Percentiles rank a stretch among this genome's conserved stretches.
Conservation (phyloP, 2,888 invertebrate species). For the Euspilapteryx auroguttella region DNA sequence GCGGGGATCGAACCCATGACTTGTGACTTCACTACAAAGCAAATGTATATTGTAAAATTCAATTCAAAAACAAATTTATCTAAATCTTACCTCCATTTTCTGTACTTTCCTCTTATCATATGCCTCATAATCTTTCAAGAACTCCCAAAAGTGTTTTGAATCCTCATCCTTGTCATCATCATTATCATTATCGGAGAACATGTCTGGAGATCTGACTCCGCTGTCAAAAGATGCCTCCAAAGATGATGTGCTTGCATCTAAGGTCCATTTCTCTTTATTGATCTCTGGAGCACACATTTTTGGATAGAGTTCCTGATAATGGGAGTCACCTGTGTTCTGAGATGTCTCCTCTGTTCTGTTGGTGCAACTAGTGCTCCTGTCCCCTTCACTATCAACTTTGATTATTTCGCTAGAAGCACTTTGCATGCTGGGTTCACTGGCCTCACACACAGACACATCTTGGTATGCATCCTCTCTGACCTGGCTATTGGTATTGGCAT, state of each 20-base stretch:
- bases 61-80: not conserved
- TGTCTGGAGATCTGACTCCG: conserved; percentile 63
- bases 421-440: too few species aligned
- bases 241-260: conserved; percentile 42
- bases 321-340: conserved; percentile 33
- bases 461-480: too few species aligned
- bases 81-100: conserved; percentile 32
- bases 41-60: not conserved
- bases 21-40: too few species aligned
- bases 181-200: conserved; percentile 66
- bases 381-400: not conserved
- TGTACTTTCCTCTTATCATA: conserved; percentile 36
- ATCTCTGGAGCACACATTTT: conserved; percentile 21
- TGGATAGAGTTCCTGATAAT: conserved; percentile 23
- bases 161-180: conserved; percentile 15
- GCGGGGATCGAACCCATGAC: too few species aligned
- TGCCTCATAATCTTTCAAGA: conserved; percentile 35
- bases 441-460: too few species aligned
- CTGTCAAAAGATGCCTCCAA: conserved; percentile 49
- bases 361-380: conserved; percentile 10
- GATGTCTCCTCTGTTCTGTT: conserved; percentile 20
- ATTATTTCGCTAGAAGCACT: not conserved
- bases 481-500: conserved; percentile 7
- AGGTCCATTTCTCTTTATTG: conserved; percentile 27
- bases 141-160: conserved; percentile 32